Base-by-base conservation (phyloP, 1,140 invertebrate genomes). In the Drosophila simulans region DNA sequence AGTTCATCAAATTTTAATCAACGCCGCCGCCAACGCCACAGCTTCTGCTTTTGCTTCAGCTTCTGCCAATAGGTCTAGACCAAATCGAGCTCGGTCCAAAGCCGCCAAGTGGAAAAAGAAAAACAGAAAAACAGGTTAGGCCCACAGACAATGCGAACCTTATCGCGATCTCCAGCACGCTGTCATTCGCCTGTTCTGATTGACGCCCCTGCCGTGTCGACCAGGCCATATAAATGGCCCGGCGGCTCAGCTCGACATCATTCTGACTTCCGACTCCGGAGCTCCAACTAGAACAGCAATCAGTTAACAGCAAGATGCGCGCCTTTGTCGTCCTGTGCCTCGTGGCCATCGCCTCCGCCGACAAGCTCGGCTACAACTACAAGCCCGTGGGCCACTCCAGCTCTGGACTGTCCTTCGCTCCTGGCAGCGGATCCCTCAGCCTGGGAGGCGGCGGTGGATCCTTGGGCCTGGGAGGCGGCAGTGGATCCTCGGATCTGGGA, bases 1-100 rank as follows among this genome's bases (percentile, higher is more conserved):
- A 80, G 80, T 89, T 88, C 84, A 88, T 88, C 83, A 88, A 89
- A 88, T 80, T 89, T 89, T 70, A 83, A 89, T 88, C 84, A 83
- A 80, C 79, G 57, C 80, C 71, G 70, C 70, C 68, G 81, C 37
- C 68, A 46, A 54, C 62, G 66, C 34, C 42, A 42, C 39, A 5
- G 22, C 35, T 45, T 52, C 46, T 43, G 49, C 65, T 46, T 45
- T 40, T 37, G 60, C 40, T 20, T 52, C 10, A 42, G 22, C 31
- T 40, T 12, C 37, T 31, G 4, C 42, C 42, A 45, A 20, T 5
- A 13, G 15, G 2, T 17, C 8, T 13, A n/a, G 15, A 39, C 46
- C 62, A 55, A 71, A 58, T 45, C 13, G 11, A 35, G 25, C 11
- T 15, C 55, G 51, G 43, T 55, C 52, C 55, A 52, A 48, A 66